Base-by-base conservation (phyloP, 2,797 vertebrate species). In the Schizopygopsis pylzovi region DNA sequence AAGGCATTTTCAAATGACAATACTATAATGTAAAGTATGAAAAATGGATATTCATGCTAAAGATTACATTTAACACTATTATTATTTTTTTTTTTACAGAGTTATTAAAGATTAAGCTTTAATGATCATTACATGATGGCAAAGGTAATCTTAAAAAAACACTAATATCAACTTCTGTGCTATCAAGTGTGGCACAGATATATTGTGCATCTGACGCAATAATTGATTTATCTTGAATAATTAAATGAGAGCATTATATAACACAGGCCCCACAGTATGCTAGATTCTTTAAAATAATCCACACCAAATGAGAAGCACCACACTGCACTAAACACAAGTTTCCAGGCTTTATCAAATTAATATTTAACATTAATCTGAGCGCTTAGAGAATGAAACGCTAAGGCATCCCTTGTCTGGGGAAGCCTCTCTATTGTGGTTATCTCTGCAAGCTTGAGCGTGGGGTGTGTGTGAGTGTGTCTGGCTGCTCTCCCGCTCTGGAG, bases 401-500 rank as follows among this genome's bases (percentile, higher is more conserved):
- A 79, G 79, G 56, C 70, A 83, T 47, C 54, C 67, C 76, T 63
- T 86, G 49, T 85, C 65, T 79, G 59, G 76, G 59, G 83, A 85
- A 86, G 87, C 79, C 63, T 81, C 79, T 84, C 15, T 76, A 61
- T 63, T 77, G 81, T 71, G 75, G 76, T 65, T 71, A 28, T 56
- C 54, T 80, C 73, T 85, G 47, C 82, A 87, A 77, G 37, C 86
- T 79, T 81, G 88, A 77, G 85, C 47, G 45, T 83, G 76, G 25
- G 49, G 63, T 78, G 70, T 59, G 82, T 65, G 72, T 33, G 52
- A 65, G 61, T 61, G 82, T 81, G 85, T 86, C 88, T 89, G 87
- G 89, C 89, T 73, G 67, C 83, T 84, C 49, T 87, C 87, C 89
- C 73, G n/a, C 75, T 47, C 77, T 43, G 37, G 82, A 49, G 75